phyloP scores from a whole-genome alignment of 2,797 vertebrate genomes.

The Astyanax mexicanus region DNA sequence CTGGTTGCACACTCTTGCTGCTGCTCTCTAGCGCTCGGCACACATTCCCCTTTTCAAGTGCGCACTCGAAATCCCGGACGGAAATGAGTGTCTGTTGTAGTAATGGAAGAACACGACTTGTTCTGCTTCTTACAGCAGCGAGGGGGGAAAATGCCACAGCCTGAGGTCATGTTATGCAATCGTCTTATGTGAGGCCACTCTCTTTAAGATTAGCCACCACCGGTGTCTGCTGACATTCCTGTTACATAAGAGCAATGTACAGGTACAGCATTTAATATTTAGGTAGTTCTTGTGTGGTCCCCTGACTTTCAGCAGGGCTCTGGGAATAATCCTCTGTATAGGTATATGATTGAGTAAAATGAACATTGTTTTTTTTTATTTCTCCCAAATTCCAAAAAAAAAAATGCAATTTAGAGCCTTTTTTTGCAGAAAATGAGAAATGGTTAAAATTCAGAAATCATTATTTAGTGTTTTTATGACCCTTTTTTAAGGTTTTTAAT shows the following conservation, averaged over 20 bases:
- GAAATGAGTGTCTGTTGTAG: constrained; percentile 59
- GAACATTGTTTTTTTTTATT: no score
- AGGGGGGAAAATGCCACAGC: constrained; percentile 59
- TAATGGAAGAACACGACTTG: constrained; percentile 57
- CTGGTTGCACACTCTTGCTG: background rate
- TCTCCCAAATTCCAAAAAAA: no score
- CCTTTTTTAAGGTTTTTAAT: no score
- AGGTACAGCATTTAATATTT: background rate
- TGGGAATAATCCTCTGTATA: background rate
- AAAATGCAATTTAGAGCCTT: no score
- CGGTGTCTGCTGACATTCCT: constrained; percentile 60
- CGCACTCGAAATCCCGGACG: constrained; percentile 52
- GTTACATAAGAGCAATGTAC: constrained; percentile 53
- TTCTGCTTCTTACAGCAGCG: constrained; percentile 51
- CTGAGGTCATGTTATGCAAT: constrained; percentile 57
- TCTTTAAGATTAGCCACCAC: constrained; percentile 61
- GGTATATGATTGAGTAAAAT: no score
- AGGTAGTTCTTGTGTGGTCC: background rate
- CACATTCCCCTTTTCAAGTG: constrained; percentile 18
- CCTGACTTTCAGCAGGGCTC: background rate
- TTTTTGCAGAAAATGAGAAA: no score
- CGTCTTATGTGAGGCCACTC: constrained; percentile 46
- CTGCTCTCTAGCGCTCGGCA: background rate
- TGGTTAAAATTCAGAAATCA: no score
- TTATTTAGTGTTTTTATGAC: no score